A percentile compares a stretch with the other conserved stretches of the same genome.
These are phyloP conservation scores for Elaphurus davidianus DNA, from an alignment of 2,113 vertebrate species.

Conservation along the genomic window DNA sequence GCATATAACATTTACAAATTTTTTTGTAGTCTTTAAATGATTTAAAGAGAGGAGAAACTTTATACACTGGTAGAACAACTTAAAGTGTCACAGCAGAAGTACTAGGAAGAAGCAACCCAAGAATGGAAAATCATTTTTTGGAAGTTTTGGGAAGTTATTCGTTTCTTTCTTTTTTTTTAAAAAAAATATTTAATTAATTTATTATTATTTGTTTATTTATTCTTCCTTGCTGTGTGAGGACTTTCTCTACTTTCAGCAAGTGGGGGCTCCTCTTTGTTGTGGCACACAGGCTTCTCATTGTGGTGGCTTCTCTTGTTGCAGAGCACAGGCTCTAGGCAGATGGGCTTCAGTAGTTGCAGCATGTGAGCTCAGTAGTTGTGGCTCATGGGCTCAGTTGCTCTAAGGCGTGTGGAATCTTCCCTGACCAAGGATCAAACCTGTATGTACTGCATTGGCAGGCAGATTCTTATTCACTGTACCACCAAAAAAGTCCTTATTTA, in stretches of 20 bases:
- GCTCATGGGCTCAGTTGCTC: background rate
- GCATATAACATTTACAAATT: background rate
- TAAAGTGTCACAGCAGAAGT: background rate
- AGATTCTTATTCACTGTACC: background rate
- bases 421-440: background rate
- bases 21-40: background rate
- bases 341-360: background rate
- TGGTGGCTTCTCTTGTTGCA: background rate
- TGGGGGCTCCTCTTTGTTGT: background rate
- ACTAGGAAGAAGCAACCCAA: background rate
- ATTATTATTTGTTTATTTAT: background rate
- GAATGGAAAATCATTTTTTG: background rate
- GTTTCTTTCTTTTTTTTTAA: background rate
- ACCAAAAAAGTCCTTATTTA: background rate
- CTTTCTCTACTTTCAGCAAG: background rate
- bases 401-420: background rate
- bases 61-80: background rate
- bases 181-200: background rate
- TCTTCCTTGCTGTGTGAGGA: background rate
- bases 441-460: background rate
- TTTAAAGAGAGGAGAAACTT: background rate
- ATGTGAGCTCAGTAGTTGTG: background rate
- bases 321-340: background rate
- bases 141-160: background rate
- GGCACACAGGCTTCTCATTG: fast-evolving